Evolutionary conservation across 2,113 vertebrate genomes (phyloP).

Genomic region (Gnathonemus longibarbis): DNA sequence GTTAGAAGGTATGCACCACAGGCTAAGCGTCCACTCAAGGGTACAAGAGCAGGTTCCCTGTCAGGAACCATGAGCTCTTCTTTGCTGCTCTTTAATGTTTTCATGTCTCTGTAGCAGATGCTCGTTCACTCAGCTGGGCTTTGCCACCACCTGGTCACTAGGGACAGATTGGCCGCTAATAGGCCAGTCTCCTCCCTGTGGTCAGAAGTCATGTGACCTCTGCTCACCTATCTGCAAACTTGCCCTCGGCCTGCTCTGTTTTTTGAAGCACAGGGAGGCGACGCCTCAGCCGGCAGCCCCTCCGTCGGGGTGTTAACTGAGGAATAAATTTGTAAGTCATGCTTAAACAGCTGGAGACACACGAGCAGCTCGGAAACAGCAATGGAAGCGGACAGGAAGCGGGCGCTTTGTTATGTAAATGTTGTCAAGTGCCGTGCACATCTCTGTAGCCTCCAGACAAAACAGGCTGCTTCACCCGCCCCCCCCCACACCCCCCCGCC

Average conservation of each 20-base stretch:
- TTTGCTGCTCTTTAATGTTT: not conserved
- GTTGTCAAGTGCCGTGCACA: constrained; percentile 46
- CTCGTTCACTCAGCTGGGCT: not conserved
- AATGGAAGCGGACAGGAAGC: constrained; percentile 35
- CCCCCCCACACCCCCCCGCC: not conserved
- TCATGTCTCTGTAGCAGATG: not conserved
- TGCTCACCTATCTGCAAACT: not conserved
- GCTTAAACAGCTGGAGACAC: constrained; percentile 30
- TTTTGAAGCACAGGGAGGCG: not conserved
- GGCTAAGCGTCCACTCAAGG: not conserved
- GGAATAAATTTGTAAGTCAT: constrained; percentile 36
- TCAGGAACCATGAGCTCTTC: not conserved
- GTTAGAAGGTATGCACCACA: not conserved
- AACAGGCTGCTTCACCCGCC: constrained; percentile 42
- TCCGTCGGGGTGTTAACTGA: not conserved
- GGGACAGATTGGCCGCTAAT: not conserved
- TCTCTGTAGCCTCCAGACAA: constrained; percentile 45
- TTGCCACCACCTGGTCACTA: not conserved
- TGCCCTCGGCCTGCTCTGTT: not conserved
- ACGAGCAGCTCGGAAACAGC: constrained; percentile 23
- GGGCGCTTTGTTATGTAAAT: constrained; percentile 55
- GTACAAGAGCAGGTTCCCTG: not conserved
- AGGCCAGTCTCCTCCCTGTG: not conserved
- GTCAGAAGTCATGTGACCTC: not conserved
- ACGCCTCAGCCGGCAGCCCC: not conserved